Evolutionary conservation across 1,140 invertebrate genomes (phyloP), one percentile per base, ranked within the genome.

Genomic region (Antheraea mylitta): DNA sequence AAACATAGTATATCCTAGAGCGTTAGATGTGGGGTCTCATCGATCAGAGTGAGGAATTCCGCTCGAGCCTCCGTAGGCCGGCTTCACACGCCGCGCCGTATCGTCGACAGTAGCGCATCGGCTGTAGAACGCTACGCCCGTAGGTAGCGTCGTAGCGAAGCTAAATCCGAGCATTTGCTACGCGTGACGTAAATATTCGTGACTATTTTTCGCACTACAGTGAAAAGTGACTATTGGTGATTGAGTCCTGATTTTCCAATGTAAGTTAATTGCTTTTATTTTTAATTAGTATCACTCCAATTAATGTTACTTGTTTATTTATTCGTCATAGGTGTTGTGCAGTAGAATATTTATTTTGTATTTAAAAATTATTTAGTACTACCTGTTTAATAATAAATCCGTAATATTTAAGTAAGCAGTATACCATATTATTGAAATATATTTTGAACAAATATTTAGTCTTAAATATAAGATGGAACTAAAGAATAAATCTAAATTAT

Each of bases 41-140:
- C 85, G 86, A 88, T 88, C 85, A 88, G 73, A 73, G 59, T 75
- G 67, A 53, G 45, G 73, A 73, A 79, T 84, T 81, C 78, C 75
- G 83, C 66, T 70, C 76, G 64, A 75, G 70, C 76, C 80, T 71
- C 69, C 76, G 82, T 86, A 85, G 84, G 73, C 79, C 82, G 79
- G 60, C 5, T 30, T 68, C 67, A 73, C 71, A 68, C 67, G 67
- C 68, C 64, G 66, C 62, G 13, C 68, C 79, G 84, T 82, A 85
- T 82, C 58, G 75, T 53, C 68, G 45, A 16, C 53, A 22, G 30
- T 38, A 53, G 19, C 74, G 81, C 78, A 83, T 77, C 85, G 78
- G 78, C 68, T 76, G 83, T 87, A 82, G 81, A 72, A 3, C 60
- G 19, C 18, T 30, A 22, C 60, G 30, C 69, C 70, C 66, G 68